phyloP scores from a whole-genome alignment of 1,140 invertebrate species.

The Atopsyche davidsoni region DNA sequence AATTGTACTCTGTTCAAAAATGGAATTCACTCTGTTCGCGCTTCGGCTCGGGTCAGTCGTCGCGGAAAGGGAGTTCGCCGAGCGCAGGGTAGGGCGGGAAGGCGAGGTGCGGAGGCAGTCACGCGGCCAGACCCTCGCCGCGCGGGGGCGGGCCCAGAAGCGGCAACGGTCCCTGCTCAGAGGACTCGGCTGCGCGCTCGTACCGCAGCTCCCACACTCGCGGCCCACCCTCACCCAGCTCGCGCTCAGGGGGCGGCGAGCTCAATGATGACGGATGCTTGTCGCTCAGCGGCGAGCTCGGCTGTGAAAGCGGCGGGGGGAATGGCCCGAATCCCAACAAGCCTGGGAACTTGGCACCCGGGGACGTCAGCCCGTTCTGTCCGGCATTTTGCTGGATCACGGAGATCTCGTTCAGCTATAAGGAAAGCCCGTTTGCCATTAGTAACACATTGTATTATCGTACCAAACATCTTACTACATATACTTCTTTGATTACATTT shows the following conservation, averaged over 20 bases:
- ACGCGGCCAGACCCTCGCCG: conserved; percentile 49
- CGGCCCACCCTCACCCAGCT: conserved; percentile 31
- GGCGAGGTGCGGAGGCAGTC: conserved; percentile 28
- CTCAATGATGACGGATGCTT: conserved; percentile 42
- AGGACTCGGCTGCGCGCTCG: conserved; percentile 34
- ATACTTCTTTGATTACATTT: no score
- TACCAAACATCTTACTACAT: no score
- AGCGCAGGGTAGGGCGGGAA: neutral
- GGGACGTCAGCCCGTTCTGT: conserved; percentile 47
- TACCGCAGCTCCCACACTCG: conserved; percentile 39
- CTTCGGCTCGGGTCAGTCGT: neutral
- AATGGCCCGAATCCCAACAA: conserved; percentile 52
- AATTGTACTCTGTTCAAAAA: no score
- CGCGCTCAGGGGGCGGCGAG: conserved; percentile 36
- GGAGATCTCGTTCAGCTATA: conserved; percentile 56
- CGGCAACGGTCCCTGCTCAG: conserved; percentile 37
- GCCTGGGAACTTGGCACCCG: conserved; percentile 49
- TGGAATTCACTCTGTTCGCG: no score
- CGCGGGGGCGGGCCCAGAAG: conserved; percentile 40
- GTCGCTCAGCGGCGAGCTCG: conserved; percentile 41
- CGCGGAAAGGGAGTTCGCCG: neutral
- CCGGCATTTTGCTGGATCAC: conserved; percentile 52
- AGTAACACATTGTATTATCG: no score
- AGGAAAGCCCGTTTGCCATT: conserved; percentile 15
- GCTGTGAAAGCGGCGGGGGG: conserved; percentile 39